Evolutionary conservation across 2,113 vertebrate species (phyloP), one percentile per base, ranked within the genome.

Genomic region (Dromiciops gliroides): DNA sequence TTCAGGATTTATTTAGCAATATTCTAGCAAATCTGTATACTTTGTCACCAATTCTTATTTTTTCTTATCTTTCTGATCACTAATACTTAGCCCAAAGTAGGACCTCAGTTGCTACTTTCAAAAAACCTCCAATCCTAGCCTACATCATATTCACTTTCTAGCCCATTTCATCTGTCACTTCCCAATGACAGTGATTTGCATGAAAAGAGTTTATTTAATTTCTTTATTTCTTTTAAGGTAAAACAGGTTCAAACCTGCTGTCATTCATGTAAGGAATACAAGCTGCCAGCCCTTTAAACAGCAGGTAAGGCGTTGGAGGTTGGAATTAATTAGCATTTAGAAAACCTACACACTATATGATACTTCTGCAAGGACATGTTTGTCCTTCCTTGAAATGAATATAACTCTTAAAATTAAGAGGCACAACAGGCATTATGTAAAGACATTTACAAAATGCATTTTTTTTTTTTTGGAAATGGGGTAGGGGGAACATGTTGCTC

Each of bases 241-340:
- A 97, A 98, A 98, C 95, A 98, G 95, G 96, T 97, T 97, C 95
- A 97, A 97, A 98, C 97, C 98, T 98, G 98, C 98, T 98, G 98
- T 98, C 99, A 98, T 52, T 98, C 98, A 98, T 98, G 97, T 98
- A 98, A 98, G 98, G 98, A 98, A 99, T 98, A 97, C 97, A 98
- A 98, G 96, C 98, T 98, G 97, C 97, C 98, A 98, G 97, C 95
- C 97, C 97, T 98, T 98, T 98, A 98, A 98, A 97, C 96, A 98
- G 98, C 98, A 98, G 98, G 98, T 98, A 97, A 97, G 97, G 96
- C 95, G 97, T 97, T 98, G 56, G 97, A 98, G 96, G 95, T 98
- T 97, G 93, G 98, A 98, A 99, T 98, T 98, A 98, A 99, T 99
- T 98, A 99, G 98, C 98, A 98, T 98, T 98, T 98, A 97, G 96